Evolutionary conservation across 2,113 vertebrate genomes (phyloP), one percentile per base, ranked within the genome.

Genomic region (Lampris megalopsis): DNA sequence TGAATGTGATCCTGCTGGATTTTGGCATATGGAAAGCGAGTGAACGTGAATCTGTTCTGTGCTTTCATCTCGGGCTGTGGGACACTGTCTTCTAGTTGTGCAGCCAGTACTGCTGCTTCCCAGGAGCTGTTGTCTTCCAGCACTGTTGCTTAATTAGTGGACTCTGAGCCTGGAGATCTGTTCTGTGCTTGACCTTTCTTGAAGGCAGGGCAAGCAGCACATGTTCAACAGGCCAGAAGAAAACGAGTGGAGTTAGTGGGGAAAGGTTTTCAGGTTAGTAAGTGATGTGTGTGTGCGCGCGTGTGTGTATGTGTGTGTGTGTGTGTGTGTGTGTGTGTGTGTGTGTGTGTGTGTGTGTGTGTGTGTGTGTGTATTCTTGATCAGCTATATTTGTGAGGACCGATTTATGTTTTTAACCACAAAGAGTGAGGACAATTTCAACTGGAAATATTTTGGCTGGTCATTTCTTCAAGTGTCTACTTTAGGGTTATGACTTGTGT

Each of bases 151-250:
- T 94, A 93, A 93, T 93, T 92, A 92, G 91, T 71, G 65, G 68
- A 80, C 77, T 74, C 62, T 76, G 88, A 65, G 89, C 88, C 82
- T 77, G 83, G 81, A 92, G 90, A 89, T 86, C 77, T 65, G 80
- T 79, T 91, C 87, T 90, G 82, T 73, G 81, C 85, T 89, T 93
- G 92, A 93, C 92, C 92, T 93, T 93, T 92, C 75, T 62, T 80
- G 89, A 91, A 89, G 87, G 90, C 87, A 86, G 88, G 85, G 83
- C 89, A 71, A 81, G 81, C 79, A 58, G 75, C 54, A 77, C 75
- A 76, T 92, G 92, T 90, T 92, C 84, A 86, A 77, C 90, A 86
- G 86, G 83, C 85, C 72, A 73, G 59, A 84, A 80, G 85, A 88
- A 87, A 90, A 91, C 88, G 78, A 91, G 89, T 73, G 53, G 74